These are phyloP conservation scores for Aphelenchoides besseyi DNA, from an alignment of 1,140 invertebrate genomes.

Conservation along the genomic window DNA sequence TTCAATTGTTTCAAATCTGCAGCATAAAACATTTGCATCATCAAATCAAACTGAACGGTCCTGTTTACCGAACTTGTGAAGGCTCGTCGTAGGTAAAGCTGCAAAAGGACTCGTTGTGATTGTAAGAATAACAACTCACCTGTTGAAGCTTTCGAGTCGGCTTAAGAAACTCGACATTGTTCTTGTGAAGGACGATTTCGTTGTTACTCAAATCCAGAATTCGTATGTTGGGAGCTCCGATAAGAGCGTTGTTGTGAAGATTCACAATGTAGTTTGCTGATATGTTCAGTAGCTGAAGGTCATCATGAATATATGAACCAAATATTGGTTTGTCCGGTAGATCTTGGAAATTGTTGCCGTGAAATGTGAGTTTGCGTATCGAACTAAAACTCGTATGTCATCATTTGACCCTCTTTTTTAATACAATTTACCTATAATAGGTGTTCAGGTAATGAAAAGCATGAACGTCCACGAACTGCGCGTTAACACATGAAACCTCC, in stretches of 20 bases:
- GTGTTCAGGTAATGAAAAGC: constrained; percentile 54
- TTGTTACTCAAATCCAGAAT: constrained; percentile 59
- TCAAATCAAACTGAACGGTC: constrained; percentile 54
- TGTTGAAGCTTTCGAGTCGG: constrained; percentile 55
- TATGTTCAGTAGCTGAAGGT: constrained; percentile 51
- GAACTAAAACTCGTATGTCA: constrained; percentile 31
- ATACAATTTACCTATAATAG: constrained; percentile 51
- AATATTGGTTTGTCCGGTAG: constrained; percentile 55
- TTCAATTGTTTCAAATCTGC: constrained; percentile 55
- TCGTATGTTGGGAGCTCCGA: constrained; percentile 55
- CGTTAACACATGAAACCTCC: constrained; percentile 59
- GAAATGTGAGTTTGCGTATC: constrained; percentile 55
- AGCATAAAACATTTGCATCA: constrained; percentile 56
- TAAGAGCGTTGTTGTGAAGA: constrained; percentile 52
- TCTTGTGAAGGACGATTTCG: constrained; percentile 55
- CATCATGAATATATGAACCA: constrained; percentile 38
- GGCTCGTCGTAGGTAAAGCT: constrained; percentile 58
- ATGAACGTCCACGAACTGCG: constrained; percentile 58
- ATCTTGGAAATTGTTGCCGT: constrained; percentile 62
- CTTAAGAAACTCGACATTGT: constrained; percentile 55
- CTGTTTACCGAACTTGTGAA: constrained; percentile 54
- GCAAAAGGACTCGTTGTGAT: constrained; percentile 19
- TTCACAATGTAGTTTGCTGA: constrained; percentile 63
- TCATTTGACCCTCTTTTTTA: neutral
- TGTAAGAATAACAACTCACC: constrained; percentile 31